A percentile compares a stretch with the other conserved stretches of the same genome.
phyloP scores from a whole-genome alignment of 2,113 vertebrate species.

The Candoia aspera region DNA sequence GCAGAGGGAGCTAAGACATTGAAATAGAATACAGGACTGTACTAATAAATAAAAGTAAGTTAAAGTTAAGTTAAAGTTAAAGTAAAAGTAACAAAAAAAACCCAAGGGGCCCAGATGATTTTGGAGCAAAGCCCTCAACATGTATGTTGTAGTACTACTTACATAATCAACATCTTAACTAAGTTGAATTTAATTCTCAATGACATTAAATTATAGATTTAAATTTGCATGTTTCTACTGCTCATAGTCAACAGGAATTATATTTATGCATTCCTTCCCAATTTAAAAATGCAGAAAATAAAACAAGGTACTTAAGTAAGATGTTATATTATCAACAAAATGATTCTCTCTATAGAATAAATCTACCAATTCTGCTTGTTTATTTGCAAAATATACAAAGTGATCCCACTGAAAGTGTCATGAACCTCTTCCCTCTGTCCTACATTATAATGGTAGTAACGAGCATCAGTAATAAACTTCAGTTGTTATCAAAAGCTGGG shows the following conservation, averaged over 20 bases:
- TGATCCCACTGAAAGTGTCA: neutral
- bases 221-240: neutral
- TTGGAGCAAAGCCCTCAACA: neutral
- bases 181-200: neutral
- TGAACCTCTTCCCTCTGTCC: neutral
- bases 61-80: neutral
- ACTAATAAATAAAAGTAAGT: neutral
- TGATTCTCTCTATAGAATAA: neutral
- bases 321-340: neutral
- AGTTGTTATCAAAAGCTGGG: neutral
- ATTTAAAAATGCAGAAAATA: neutral
- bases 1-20: neutral
- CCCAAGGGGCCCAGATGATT: neutral
- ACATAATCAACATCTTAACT: neutral
- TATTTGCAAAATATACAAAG: neutral
- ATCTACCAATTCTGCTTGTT: neutral
- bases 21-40: neutral
- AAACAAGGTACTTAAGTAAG: neutral
- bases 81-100: neutral
- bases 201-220: neutral
- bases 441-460: neutral
- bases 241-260: neutral
- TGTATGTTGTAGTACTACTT: neutral
- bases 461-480: neutral
- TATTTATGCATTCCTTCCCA: neutral